Evolutionary conservation across 2,888 invertebrate species (phyloP), one percentile per base, ranked within the genome.

Genomic region (Cheilosia grossa): DNA sequence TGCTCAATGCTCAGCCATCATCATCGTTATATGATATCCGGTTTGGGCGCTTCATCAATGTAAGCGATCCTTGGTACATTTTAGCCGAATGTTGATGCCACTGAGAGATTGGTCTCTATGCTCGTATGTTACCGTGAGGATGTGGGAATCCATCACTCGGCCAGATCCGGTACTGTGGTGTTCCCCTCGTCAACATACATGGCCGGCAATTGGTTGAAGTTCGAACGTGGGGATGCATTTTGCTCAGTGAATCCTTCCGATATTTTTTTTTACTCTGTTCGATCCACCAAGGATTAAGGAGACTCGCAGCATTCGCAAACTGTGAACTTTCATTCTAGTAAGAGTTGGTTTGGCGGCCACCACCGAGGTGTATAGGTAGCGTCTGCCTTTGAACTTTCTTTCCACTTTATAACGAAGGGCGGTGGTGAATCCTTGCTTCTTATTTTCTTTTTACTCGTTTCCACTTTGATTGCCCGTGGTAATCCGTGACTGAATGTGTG

Each of bases 1-100:
- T 82, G 63, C 67, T 67, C 74, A 81, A 47, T 81, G 58, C 56
- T 59, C 77, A 82, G 66, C 59, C 75, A 77, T 72, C 75, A 82
- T 59, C 77, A 70, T 72, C 24, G 59, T 37, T 53, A 77, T 53
- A 82, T 59, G 70, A 82, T 79, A 79, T 69, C 74, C 74, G 69
- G 54, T 66, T 21, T 27, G 49, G 42, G 67, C 49, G 67, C 49
- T 47, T 67, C 47, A 63, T 82, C 70, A 47, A 51, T 67, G 73
- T 37, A 56, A 80, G 56, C 33, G 42, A 40, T 61, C 51, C 72
- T 72, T 59, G 64, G 69, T 74, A 53, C 47, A 7, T 53, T 66
- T 59, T 30, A 40, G 67, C 17, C 40, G 51, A 73, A 67, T 49
- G 66, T 47, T 59, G 61, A 80, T 61, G 47, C 61, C 54, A 51